These are phyloP conservation scores for Pterocles burchelli DNA, from an alignment of 2,113 vertebrate species.

Conservation along the genomic window DNA sequence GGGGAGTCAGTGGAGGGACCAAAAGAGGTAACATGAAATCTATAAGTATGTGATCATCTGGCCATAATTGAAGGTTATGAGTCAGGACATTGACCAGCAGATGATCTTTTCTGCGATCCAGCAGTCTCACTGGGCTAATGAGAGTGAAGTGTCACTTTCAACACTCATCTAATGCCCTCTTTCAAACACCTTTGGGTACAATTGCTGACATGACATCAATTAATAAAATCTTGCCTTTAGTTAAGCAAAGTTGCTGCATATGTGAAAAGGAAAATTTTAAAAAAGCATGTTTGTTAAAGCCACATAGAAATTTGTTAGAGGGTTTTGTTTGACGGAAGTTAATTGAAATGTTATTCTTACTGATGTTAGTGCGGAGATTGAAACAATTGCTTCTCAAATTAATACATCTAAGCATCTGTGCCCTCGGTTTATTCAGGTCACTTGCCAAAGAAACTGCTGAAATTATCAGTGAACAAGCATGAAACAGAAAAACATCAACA, in stretches of 20 bases:
- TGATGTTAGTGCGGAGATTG: not conserved
- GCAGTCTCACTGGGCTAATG: not conserved
- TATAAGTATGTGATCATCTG: not conserved
- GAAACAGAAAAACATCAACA: not conserved
- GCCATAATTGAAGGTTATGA: not conserved
- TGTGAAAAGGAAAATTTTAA: not conserved
- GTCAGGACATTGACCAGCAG: not conserved
- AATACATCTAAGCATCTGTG: not conserved
- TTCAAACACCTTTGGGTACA: not conserved
- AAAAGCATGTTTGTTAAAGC: not conserved
- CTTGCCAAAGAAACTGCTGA: not conserved
- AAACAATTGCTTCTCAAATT: not conserved
- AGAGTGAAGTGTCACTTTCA: not conserved
- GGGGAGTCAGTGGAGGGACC: not conserved
- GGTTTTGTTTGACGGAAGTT: not conserved
- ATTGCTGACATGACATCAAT: not conserved
- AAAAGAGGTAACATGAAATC: not conserved
- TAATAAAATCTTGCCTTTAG: not conserved
- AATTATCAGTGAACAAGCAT: not conserved
- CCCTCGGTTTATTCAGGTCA: not conserved
- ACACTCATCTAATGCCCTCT: not conserved
- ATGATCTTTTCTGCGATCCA: not conserved
- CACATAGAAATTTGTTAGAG: not conserved
- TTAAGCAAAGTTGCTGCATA: not conserved
- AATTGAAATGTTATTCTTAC: not conserved